Evolutionary conservation across 35 echinoderm and acorn worm genomes (phyloP).

Genomic region (Ophioderma brevispina): DNA sequence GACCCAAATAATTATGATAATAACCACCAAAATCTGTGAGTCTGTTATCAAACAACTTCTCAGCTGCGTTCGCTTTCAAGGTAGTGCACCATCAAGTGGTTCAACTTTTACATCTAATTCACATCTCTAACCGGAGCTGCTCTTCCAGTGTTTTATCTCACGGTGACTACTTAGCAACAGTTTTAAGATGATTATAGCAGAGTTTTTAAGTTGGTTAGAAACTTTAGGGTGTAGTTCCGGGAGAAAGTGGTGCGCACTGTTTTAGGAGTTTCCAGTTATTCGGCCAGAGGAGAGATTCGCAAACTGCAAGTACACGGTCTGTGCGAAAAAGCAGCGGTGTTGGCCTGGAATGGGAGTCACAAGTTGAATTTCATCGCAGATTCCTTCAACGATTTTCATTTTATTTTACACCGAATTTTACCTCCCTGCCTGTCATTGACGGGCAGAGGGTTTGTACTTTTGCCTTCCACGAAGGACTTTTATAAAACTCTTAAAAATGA

Average conservation of each 20-base stretch:
- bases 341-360: constrained; percentile 9
- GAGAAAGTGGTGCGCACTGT: neutral
- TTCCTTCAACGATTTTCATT: neutral
- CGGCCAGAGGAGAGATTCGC: constrained; percentile 18
- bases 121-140: too few species aligned
- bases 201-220: neutral
- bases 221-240: constrained; percentile 12
- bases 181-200: neutral
- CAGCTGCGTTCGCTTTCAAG: too few species aligned
- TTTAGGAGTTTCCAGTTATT: constrained; percentile 3
- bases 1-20: too few species aligned
- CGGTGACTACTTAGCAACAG: neutral
- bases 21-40: too few species aligned
- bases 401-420: neutral
- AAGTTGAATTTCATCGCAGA: constrained; percentile 24
- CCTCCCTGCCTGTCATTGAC: constrained; percentile 5
- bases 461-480: neutral
- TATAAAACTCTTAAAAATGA: constrained; percentile 62
- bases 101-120: too few species aligned
- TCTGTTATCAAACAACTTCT: too few species aligned
- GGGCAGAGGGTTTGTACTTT: constrained; percentile 17
- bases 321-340: too few species aligned
- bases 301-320: neutral
- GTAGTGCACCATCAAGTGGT: too few species aligned
- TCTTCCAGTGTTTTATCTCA: too few species aligned